A percentile compares a stretch with the other conserved stretches of the same genome.
These are phyloP conservation scores for Fulmarus glacialis DNA, from an alignment of 2,113 vertebrate species.

Conservation along the genomic window DNA sequence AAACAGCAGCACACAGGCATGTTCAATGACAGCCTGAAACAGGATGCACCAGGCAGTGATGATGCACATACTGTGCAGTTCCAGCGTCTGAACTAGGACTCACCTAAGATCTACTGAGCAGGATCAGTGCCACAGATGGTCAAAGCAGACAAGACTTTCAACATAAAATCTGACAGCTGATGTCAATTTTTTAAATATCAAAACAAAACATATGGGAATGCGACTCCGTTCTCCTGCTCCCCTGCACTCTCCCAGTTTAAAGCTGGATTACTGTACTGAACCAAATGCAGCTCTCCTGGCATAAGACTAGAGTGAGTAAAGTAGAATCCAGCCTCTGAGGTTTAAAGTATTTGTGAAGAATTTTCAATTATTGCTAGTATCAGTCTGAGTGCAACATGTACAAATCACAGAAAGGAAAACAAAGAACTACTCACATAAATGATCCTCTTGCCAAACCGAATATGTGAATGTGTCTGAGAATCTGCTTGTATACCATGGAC, in stretches of 20 bases:
- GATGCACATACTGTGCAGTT: rapidly evolving
- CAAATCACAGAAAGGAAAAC: slow-evolving; percentile 66
- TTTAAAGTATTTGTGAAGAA: slow-evolving; percentile 69
- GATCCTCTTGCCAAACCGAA: slow-evolving; percentile 55
- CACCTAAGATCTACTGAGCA: background rate
- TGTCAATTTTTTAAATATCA: slow-evolving; percentile 17
- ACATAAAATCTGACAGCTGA: slow-evolving; percentile 12
- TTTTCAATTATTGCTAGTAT: slow-evolving; percentile 71
- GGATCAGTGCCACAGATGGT: background rate
- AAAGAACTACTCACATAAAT: slow-evolving; percentile 61
- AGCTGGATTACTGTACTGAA: background rate
- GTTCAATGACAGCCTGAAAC: background rate
- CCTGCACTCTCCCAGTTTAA: background rate
- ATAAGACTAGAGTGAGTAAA: background rate
- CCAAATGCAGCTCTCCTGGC: background rate
- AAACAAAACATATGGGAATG: background rate
- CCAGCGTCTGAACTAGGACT: background rate
- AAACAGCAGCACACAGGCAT: background rate
- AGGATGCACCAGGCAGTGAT: background rate
- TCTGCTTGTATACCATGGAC: slow-evolving; percentile 50
- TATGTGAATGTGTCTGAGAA: slow-evolving; percentile 46
- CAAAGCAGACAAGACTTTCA: background rate
- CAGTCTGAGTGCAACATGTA: slow-evolving; percentile 60
- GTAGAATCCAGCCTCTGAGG: background rate
- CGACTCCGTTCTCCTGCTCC: background rate